Evolutionary conservation across 2,797 vertebrate genomes (phyloP), one percentile per base, ranked within the genome.

Genomic region (Bryconaethiops microstoma): DNA sequence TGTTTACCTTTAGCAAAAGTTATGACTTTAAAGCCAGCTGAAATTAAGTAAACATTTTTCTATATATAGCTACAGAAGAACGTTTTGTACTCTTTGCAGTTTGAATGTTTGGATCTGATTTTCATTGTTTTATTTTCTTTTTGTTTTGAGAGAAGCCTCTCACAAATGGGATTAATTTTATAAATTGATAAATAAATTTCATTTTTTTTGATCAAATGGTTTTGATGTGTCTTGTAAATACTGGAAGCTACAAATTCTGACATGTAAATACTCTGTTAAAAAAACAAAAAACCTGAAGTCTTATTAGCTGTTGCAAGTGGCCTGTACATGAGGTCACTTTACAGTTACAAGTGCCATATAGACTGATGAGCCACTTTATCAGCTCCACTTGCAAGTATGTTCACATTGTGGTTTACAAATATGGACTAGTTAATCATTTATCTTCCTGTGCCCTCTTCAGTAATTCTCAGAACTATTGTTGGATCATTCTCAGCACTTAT

Each of bases 121-220:
- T 39, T 29, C 29, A 1, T 29, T 29, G 3, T 29, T 29, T 29
- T 29, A 1, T 19, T 55, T 72, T 72, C 3, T 29, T 29, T 29
- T 29, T 29, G 1, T 29, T 29, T 29, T 29, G 1, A 29, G 29
- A 29, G 29, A 29, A 8, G 16, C 84, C 88, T 82, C 70, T 83
- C 39, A 78, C 6, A 69, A 50, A 54, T 25, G 19, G 64, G 64
- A 54, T 69, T 62, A 70, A 70, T 81, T 81, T 81, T 81, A 52
- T 81, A 76, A 70, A 76, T 52, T 52, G 42, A 76, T 1, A 63
- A 81, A 81, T 81, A 81, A 81, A 81, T 45, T 52, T 4, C 25
- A 59, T 70, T n/a, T n/a, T 29, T 14, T 81, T 75, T 63, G 54
- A 76, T 70, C 7, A 70, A 63, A 69, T 62, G 0, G 14, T 14